Evolutionary conservation across 2,888 invertebrate genomes (phyloP).

Genomic region (Acleris laterana): DNA sequence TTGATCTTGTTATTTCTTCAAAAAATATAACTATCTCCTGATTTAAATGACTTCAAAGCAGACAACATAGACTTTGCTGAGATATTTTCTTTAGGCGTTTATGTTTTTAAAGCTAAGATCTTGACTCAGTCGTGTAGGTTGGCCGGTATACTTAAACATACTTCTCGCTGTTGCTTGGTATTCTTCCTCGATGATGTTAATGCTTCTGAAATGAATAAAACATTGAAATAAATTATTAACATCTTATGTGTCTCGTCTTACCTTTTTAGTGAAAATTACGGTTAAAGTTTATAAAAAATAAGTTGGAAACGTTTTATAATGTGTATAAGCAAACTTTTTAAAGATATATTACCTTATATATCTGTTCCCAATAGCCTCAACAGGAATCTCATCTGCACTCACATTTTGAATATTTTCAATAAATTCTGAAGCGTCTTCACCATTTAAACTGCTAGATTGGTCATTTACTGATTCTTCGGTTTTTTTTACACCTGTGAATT

Average conservation of each 20-base stretch:
- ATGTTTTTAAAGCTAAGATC: slow-evolving; percentile 64
- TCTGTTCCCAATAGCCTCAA: not conserved
- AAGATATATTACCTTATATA: slow-evolving; percentile 15
- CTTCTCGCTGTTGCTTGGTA: slow-evolving; percentile 55
- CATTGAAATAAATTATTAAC: not conserved
- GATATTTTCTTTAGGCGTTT: slow-evolving; percentile 48
- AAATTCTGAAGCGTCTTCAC: not conserved
- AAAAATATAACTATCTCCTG: no score
- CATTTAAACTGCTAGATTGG: not conserved
- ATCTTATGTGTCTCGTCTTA: not conserved
- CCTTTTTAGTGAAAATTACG: not conserved
- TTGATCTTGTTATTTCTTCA: no score
- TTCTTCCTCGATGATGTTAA: slow-evolving; percentile 71
- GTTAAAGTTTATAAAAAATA: not conserved
- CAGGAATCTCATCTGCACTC: not conserved
- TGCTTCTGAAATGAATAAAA: slow-evolving; percentile 53
- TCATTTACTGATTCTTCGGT: not conserved
- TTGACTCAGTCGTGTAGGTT: slow-evolving; percentile 47
- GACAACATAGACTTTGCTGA: not conserved
- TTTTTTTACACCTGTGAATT: slow-evolving; percentile 2
- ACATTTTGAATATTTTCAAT: not conserved
- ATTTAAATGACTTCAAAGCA: not conserved
- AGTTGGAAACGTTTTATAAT: no score
- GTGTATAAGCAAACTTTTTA: no score
- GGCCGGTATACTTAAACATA: slow-evolving; percentile 54